These are phyloP conservation scores for Ectemnius cavifrons DNA, from an alignment of 2,888 invertebrate genomes.

Conservation along the genomic window DNA sequence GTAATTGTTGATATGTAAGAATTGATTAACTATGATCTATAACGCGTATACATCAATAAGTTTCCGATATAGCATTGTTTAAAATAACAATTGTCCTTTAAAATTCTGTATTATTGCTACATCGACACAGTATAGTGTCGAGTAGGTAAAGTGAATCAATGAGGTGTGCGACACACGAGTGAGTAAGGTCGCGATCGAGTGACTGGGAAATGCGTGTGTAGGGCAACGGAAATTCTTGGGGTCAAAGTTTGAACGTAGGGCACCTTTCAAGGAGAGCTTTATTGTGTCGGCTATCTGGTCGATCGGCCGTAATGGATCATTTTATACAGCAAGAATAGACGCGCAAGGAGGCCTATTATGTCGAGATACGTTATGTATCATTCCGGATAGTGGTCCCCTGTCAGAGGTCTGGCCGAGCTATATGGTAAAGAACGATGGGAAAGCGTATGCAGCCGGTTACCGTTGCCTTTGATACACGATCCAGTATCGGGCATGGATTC, in stretches of 20 bases:
- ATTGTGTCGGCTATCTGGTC: conserved; percentile 35
- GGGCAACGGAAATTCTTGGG: neutral
- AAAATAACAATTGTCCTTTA: too few species aligned
- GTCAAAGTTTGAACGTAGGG: conserved; percentile 28
- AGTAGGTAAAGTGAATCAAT: too few species aligned
- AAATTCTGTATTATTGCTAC: too few species aligned
- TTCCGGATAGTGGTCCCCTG: conserved; percentile 61
- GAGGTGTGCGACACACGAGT: neutral
- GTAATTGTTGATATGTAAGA: too few species aligned
- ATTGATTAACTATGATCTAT: too few species aligned
- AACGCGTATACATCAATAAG: too few species aligned
- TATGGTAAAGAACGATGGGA: conserved; percentile 69
- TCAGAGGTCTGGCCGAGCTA: conserved; percentile 60
- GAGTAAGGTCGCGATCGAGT: neutral
- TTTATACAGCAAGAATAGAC: conserved; percentile 53
- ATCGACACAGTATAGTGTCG: too few species aligned
- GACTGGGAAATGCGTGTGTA: neutral
- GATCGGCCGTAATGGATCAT: conserved; percentile 60
- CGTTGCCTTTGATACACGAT: conserved; percentile 70
- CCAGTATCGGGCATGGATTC: conserved; percentile 35
- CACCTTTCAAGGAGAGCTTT: conserved; percentile 33
- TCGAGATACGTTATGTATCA: conserved; percentile 70
- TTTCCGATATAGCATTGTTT: too few species aligned
- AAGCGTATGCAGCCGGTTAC: conserved; percentile 66
- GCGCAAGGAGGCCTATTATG: conserved; percentile 67